phyloP scores from a whole-genome alignment of 2,888 invertebrate species.

The Pristionchus entomophagus region DNA sequence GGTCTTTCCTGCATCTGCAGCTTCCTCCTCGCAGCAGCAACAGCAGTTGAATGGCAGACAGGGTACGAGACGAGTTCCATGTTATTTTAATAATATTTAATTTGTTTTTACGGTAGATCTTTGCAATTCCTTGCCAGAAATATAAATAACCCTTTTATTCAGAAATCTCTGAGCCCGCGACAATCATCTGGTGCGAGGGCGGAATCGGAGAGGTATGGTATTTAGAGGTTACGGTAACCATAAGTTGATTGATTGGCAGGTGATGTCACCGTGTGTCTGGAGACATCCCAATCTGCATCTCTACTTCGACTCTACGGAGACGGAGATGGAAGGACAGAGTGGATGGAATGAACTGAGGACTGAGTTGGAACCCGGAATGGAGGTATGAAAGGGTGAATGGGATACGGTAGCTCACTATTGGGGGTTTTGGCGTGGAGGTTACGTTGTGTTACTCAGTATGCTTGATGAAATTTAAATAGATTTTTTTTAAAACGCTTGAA shows the following conservation, averaged over 20 bases:
- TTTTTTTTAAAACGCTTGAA: not conserved
- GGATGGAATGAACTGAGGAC: conserved; percentile 3
- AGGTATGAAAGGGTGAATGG: conserved; percentile 20
- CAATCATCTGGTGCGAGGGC: conserved; percentile 16
- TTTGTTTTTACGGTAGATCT: not conserved
- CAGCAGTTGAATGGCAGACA: not conserved
- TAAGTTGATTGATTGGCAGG: conserved; percentile 10
- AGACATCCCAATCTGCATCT: not conserved
- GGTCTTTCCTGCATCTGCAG: not conserved
- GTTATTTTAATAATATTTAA: not conserved
- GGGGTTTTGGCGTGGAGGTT: not conserved
- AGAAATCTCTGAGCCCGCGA: conserved; percentile 19
- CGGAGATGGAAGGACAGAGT: not conserved
- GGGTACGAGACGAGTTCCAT: not conserved
- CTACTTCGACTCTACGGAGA: conserved; percentile 26
- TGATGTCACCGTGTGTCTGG: conserved; percentile 24
- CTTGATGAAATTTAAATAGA: not conserved
- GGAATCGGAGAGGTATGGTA: conserved; percentile 42
- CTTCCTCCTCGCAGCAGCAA: not conserved
- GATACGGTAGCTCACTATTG: too few relatives aligned
- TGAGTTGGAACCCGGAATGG: not conserved
- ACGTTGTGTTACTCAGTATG: not conserved
- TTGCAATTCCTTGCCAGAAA: not conserved
- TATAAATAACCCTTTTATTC: not conserved
- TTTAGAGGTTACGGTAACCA: not conserved